Conservation (phyloP, 2,888 invertebrate species). For the Phytoseiulus persimilis region DNA sequence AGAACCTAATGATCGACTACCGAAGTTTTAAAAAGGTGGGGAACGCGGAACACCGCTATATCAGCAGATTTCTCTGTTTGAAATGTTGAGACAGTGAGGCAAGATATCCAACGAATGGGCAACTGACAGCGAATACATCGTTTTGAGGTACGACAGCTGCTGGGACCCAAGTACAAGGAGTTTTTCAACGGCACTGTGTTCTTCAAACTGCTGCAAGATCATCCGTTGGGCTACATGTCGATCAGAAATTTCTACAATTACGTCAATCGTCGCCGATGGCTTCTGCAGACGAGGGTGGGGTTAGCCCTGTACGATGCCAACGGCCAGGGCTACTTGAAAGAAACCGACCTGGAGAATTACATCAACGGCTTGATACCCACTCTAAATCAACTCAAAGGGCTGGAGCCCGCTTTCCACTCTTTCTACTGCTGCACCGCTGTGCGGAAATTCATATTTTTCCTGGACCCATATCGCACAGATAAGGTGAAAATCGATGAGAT, state of each 20-base stretch:
- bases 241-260: constrained; percentile 87
- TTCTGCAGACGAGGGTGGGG: constrained; percentile 86
- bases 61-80: too few relatives aligned
- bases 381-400: constrained; percentile 64
- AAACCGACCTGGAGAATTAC: constrained; percentile 86
- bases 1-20: constrained; percentile 28
- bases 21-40: constrained; percentile 10
- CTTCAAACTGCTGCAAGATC: constrained; percentile 74
- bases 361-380: constrained; percentile 87
- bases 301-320: constrained; percentile 83
- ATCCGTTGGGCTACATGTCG: constrained; percentile 74
- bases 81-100: too few relatives aligned
- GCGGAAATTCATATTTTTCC: constrained; percentile 87
- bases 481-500: constrained; percentile 83
- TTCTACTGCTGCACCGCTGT: constrained; percentile 95
- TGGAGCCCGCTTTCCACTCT: constrained; percentile 85
- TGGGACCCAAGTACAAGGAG: constrained; percentile 48
- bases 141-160: constrained; percentile 16
- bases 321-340: constrained; percentile 79
- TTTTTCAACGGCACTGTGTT: constrained; percentile 80
- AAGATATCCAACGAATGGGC: too few relatives aligned
- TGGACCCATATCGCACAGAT: constrained; percentile 79
- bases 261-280: constrained; percentile 73
- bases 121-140: too few relatives aligned
- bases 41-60: too few relatives aligned